Percentiles rank a stretch among this genome's conserved stretches.
Evolutionary conservation across 2,797 vertebrate genomes (phyloP).

Genomic region (Sebastes matsubarae): DNA sequence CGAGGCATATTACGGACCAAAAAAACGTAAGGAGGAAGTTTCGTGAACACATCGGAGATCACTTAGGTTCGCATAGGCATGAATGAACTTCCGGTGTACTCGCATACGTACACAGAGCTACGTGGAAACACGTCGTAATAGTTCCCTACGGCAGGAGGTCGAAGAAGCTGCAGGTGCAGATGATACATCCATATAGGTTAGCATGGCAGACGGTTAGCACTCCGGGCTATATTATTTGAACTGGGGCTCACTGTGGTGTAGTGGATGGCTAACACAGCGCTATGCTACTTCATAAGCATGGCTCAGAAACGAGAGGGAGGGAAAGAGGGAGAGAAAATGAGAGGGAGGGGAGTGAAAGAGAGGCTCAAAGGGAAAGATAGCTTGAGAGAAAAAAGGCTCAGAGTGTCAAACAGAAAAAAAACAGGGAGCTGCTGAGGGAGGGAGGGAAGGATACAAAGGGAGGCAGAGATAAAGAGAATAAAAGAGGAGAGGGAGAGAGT

Average conservation of each 20-base stretch:
- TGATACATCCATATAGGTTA: conserved; percentile 51
- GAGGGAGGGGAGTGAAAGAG: conserved; percentile 51
- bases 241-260: conserved; percentile 33
- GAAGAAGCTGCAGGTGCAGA: conserved; percentile 43
- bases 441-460: conserved; percentile 61
- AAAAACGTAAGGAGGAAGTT: too few species aligned
- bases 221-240: conserved; percentile 46
- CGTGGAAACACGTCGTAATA: background rate
- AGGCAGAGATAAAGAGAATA: conserved; percentile 68
- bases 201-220: conserved; percentile 35
- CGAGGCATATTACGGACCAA: too few species aligned
- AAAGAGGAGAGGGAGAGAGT: conserved; percentile 53
- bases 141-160: conserved; percentile 31
- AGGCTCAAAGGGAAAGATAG: conserved; percentile 68
- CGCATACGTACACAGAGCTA: too few species aligned
- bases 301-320: conserved; percentile 55
- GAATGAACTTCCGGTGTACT: too few species aligned
- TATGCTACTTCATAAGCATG: conserved; percentile 54
- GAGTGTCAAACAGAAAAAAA: conserved; percentile 55
- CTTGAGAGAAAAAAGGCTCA: conserved; percentile 62
- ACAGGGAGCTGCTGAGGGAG: conserved; percentile 53
- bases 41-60: too few species aligned
- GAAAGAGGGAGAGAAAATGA: conserved; percentile 54
- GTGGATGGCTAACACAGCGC: conserved; percentile 45
- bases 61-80: too few species aligned